Evolutionary conservation across 1,140 invertebrate genomes (phyloP).

Genomic region (Hermatobates lingyangjiaoensis): DNA sequence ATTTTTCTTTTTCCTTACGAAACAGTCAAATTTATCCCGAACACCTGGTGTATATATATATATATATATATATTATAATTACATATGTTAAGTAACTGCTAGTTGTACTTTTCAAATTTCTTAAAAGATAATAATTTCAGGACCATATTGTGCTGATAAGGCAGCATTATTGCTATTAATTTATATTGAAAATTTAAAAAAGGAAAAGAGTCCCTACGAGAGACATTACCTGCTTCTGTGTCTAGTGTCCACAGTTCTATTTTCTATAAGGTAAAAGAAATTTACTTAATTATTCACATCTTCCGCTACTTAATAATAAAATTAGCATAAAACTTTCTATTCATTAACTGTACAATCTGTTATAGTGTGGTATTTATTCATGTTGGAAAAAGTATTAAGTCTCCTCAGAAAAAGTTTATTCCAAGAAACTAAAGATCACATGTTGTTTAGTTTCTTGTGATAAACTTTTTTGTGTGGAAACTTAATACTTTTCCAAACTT

Average conservation of each 20-base stretch:
- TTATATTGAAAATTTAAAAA: slow-evolving; percentile 70
- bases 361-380: no score
- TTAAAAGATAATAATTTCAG: slow-evolving; percentile 23
- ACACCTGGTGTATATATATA: not conserved
- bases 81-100: not conserved
- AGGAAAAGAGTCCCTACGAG: slow-evolving; percentile 77
- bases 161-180: slow-evolving; percentile 64
- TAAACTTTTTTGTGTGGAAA: slow-evolving; percentile 26
- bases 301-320: no score
- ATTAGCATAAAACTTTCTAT: no score
- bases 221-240: slow-evolving; percentile 68
- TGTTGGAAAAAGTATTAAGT: no score
- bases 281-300: no score
- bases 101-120: slow-evolving; percentile 12
- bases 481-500: slow-evolving; percentile 13
- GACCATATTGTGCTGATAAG: slow-evolving; percentile 64
- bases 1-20: slow-evolving; percentile 4
- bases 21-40: not conserved
- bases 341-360: no score
- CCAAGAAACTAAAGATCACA: not conserved
- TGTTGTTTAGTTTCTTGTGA: slow-evolving; percentile 12
- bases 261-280: slow-evolving; percentile 41
- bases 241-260: slow-evolving; percentile 57
- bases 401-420: no score
- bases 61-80: not conserved